Percentiles rank a stretch among this genome's conserved stretches.
Conservation (phyloP, 2,888 invertebrate species). For the Elegia similella region DNA sequence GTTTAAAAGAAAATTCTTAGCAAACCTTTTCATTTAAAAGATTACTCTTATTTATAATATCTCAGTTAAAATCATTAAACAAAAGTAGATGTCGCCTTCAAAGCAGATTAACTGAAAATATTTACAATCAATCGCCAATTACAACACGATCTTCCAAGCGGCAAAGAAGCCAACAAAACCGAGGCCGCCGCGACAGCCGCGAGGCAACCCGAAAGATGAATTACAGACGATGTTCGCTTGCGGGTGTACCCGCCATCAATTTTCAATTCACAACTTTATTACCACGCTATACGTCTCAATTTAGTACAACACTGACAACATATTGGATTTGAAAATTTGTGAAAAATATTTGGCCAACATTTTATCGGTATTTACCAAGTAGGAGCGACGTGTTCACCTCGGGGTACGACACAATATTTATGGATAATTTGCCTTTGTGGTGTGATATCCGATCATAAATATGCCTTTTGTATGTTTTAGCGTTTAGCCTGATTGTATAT, state of each 20-base stretch:
- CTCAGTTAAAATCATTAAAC: neutral
- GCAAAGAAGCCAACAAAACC: conserved; percentile 22
- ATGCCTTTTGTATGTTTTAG: neutral
- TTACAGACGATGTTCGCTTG: conserved; percentile 42
- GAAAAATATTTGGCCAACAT: conserved; percentile 43
- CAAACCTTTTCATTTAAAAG: no score
- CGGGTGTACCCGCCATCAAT: conserved; percentile 36
- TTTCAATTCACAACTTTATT: conserved; percentile 61
- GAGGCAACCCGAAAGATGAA: conserved; percentile 38
- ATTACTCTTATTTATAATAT: no score
- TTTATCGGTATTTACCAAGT: conserved; percentile 36
- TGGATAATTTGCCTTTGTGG: conserved; percentile 25
- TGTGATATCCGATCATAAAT: conserved; percentile 9
- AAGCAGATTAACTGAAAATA: conserved; percentile 6
- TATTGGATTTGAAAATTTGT: conserved; percentile 43
- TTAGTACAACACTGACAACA: conserved; percentile 36
- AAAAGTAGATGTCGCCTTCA: conserved; percentile 1
- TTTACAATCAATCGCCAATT: conserved; percentile 11
- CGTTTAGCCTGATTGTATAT: neutral
- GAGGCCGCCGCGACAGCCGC: conserved; percentile 25
- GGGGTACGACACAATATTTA: conserved; percentile 24
- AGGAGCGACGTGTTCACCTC: conserved; percentile 5
- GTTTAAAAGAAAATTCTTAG: no score
- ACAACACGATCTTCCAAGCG: neutral
- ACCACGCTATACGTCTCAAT: conserved; percentile 37